Conservation (phyloP, 1,140 invertebrate species). For the Drosophila dunni region DNA sequence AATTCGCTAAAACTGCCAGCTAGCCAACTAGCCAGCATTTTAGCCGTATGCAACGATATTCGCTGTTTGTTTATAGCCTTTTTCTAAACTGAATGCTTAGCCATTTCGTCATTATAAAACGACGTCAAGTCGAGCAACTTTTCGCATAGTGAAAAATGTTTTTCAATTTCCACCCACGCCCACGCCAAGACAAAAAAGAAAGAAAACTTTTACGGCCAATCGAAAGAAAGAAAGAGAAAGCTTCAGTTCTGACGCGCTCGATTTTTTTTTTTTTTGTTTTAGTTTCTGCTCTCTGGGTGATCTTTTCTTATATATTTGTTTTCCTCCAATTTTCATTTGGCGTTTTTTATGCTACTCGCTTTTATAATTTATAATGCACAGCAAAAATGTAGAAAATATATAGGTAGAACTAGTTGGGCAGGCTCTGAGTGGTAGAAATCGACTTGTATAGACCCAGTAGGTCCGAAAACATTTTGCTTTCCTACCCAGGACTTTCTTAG, state of each 20-base stretch:
- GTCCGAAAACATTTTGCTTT: too few species aligned
- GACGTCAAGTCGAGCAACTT: slow-evolving; percentile 73
- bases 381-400: slow-evolving; percentile 38
- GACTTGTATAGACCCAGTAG: too few species aligned
- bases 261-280: slow-evolving; percentile 39
- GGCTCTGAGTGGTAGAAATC: too few species aligned
- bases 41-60: slow-evolving; percentile 24
- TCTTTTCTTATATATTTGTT: slow-evolving; percentile 9
- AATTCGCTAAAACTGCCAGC: slow-evolving; percentile 42
- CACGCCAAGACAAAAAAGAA: slow-evolving; percentile 1
- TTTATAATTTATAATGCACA: slow-evolving; percentile 67
- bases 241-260: slow-evolving; percentile 65
- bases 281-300: slow-evolving; percentile 6
- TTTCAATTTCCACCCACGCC: slow-evolving; percentile 61
- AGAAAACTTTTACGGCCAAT: background rate
- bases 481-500: too few species aligned
- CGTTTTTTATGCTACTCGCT: slow-evolving; percentile 59
- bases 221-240: slow-evolving; percentile 11
- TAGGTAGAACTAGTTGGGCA: too few species aligned
- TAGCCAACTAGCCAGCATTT: too few species aligned
- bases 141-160: slow-evolving; percentile 75
- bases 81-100: slow-evolving; percentile 61
- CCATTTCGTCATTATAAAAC: slow-evolving; percentile 76
- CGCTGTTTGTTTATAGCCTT: slow-evolving; percentile 67
- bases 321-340: background rate